phyloP scores from a whole-genome alignment of 37 sponge, comb jelly and placozoan genomes.

The Spongia lamella region DNA sequence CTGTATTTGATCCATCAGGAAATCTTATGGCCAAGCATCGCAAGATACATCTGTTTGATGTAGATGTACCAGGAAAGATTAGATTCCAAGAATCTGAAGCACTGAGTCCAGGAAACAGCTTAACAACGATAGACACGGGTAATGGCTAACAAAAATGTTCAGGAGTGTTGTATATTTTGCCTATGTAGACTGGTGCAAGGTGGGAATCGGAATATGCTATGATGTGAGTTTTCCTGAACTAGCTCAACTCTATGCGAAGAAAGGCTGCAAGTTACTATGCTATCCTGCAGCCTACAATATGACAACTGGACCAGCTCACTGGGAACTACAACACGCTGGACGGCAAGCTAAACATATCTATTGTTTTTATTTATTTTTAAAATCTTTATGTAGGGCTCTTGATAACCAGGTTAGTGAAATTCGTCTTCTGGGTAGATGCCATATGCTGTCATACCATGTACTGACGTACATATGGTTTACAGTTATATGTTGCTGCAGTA shows the following conservation, averaged over 20 bases:
- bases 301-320: slow-evolving; percentile 94
- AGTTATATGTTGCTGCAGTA: slow-evolving; percentile 68
- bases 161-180: no score
- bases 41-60: slow-evolving; percentile 41
- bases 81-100: no score
- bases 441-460: no score
- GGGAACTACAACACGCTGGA: slow-evolving; percentile 81
- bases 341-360: slow-evolving; percentile 14
- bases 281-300: slow-evolving; percentile 97
- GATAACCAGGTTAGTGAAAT: slow-evolving; percentile 58
- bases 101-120: no score
- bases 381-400: slow-evolving; percentile 43
- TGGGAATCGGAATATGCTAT: no score
- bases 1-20: slow-evolving; percentile 84
- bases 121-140: no score
- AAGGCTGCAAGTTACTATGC: slow-evolving; percentile 77
- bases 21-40: slow-evolving; percentile 81
- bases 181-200: background rate
- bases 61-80: no score
- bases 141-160: no score
- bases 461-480: no score
- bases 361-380: background rate
- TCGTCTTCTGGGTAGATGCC: no score
- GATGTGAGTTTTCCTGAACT: no score
- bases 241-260: no score